phyloP scores from a whole-genome alignment of 2,797 vertebrate genomes.

The Balearica regulorum region DNA sequence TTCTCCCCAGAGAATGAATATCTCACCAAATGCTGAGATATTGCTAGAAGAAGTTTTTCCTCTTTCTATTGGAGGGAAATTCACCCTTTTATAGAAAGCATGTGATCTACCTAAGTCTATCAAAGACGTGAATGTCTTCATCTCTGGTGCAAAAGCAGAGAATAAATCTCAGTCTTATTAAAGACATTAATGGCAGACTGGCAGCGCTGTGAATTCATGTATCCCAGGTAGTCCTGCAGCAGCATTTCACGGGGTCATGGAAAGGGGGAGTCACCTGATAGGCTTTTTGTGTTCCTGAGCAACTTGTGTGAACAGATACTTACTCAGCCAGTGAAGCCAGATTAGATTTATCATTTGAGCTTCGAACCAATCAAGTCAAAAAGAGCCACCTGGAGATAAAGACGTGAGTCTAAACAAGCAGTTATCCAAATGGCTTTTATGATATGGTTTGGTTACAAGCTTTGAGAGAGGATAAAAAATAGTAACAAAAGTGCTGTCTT shows the following conservation, averaged over 20 bases:
- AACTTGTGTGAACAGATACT: not conserved
- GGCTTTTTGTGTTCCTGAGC: not conserved
- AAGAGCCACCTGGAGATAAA: conserved; percentile 19
- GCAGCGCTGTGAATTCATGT: not conserved
- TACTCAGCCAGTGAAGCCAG: conserved; percentile 21
- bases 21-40: not conserved
- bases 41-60: not conserved
- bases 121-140: not conserved
- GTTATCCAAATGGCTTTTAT: not conserved
- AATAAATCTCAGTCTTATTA: not conserved
- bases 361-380: conserved; percentile 35
- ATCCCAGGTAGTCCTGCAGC: not conserved
- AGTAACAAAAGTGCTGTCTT: not conserved
- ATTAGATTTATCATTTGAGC: conserved; percentile 27
- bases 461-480: not conserved
- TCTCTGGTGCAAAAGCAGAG: not conserved
- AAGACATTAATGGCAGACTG: not conserved
- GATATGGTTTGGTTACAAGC: not conserved
- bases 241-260: not conserved
- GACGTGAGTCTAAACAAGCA: not conserved
- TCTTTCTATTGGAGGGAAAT: not conserved
- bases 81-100: not conserved
- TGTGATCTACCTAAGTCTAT: not conserved
- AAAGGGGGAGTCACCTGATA: not conserved
- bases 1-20: not conserved